Conservation (phyloP, 2,113 vertebrate genomes). For the Siphamia tubifer region DNA sequence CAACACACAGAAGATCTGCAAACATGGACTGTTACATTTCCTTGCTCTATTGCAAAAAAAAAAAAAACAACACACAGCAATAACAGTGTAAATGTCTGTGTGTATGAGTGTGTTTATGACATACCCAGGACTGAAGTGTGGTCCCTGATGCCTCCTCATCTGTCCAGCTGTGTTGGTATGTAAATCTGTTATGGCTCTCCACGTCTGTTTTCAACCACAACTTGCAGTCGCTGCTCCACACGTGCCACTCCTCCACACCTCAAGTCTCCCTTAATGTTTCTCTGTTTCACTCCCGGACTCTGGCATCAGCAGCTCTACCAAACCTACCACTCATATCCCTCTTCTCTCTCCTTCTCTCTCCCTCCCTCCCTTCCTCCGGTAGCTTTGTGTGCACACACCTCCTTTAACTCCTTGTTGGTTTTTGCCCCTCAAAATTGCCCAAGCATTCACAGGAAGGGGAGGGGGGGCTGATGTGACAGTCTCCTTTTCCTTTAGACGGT, state of each 20-base stretch:
- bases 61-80: too few species aligned
- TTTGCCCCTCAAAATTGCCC: constrained; percentile 21
- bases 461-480: constrained; percentile 3
- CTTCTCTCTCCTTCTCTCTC: constrained; percentile 14
- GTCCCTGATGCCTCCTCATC: constrained; percentile 73
- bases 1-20: constrained; percentile 40
- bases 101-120: constrained; percentile 10
- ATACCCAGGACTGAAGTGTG: constrained; percentile 74
- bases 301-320: constrained; percentile 59
- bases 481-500: constrained; percentile 13
- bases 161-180: constrained; percentile 50
- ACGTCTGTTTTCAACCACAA: constrained; percentile 57
- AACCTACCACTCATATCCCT: constrained; percentile 40
- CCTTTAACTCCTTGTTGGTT: constrained; percentile 50
- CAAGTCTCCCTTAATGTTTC: constrained; percentile 46
- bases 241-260: constrained; percentile 51
- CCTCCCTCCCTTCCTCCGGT: constrained; percentile 14
- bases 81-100: not conserved
- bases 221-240: constrained; percentile 50
- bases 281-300: constrained; percentile 41
- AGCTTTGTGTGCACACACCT: constrained; percentile 37
- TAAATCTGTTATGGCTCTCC: constrained; percentile 36
- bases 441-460: not conserved
- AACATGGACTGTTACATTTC: constrained; percentile 51
- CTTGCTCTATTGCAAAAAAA: constrained; percentile 2